Percentiles rank a stretch among this genome's conserved stretches.
phyloP scores from a whole-genome alignment of 2,888 invertebrate genomes.

The Aplocera efformata region DNA sequence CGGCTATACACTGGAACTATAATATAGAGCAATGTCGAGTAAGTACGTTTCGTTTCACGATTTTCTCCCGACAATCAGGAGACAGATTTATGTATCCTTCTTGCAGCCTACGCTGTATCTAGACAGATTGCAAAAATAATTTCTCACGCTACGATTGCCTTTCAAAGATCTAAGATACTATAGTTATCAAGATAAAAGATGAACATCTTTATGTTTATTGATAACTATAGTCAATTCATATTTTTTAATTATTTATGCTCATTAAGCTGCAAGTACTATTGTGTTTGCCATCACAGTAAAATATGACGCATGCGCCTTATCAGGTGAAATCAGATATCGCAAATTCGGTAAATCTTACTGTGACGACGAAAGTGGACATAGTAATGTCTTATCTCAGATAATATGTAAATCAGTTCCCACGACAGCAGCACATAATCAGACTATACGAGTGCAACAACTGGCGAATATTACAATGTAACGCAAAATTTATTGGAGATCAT shows the following conservation, averaged over 20 bases:
- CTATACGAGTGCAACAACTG: neutral
- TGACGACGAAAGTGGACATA: no score
- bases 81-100: slow-evolving; percentile 64
- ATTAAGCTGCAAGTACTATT: no score
- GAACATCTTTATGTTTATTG: no score
- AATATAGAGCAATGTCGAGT: slow-evolving; percentile 41
- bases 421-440: neutral
- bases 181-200: no score
- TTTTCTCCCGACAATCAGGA: slow-evolving; percentile 58
- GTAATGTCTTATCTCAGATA: no score
- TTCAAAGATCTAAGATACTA: no score
- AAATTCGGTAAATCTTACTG: no score
- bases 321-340: neutral
- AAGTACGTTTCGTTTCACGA: slow-evolving; percentile 49
- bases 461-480: slow-evolving; percentile 3
- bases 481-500: slow-evolving; percentile 18
- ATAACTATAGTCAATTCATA: no score
- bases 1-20: slow-evolving; percentile 31
- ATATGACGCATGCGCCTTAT: no score
- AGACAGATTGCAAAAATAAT: slow-evolving; percentile 39
- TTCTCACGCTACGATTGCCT: slow-evolving; percentile 17
- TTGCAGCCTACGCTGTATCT: slow-evolving; percentile 52
- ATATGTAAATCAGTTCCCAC: neutral
- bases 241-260: no score
- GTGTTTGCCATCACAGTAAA: no score